These are phyloP conservation scores for Kryptolebias ocellatus DNA, from an alignment of 2,797 vertebrate species.

Conservation along the genomic window DNA sequence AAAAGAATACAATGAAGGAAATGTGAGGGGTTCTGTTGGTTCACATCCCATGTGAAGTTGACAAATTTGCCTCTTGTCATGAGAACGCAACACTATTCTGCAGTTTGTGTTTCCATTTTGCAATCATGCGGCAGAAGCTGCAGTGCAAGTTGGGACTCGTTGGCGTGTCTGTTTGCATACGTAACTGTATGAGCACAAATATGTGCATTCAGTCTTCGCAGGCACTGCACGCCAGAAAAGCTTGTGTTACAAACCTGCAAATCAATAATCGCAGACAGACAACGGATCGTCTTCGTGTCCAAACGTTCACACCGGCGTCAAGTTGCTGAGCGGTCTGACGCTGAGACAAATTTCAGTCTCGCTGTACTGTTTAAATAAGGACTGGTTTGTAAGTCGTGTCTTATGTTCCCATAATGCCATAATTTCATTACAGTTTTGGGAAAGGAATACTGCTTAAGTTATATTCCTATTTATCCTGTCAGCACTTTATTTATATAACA, in stretches of 20 bases:
- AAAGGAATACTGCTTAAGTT: neutral
- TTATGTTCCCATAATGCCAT: neutral
- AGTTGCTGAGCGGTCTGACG: neutral
- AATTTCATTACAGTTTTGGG: neutral
- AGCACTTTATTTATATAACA: neutral
- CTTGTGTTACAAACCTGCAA: conserved; percentile 29
- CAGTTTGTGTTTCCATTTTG: conserved; percentile 30
- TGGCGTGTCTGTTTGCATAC: conserved; percentile 23
- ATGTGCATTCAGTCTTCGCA: conserved; percentile 11
- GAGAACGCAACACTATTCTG: conserved; percentile 31
- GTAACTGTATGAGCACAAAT: conserved; percentile 12
- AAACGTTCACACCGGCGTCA: conserved; percentile 10
- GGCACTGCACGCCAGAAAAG: conserved; percentile 20
- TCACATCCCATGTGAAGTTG: conserved; percentile 11
- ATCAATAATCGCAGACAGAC: conserved; percentile 36
- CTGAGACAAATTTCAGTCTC: conserved; percentile 1
- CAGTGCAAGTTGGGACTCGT: conserved; percentile 54
- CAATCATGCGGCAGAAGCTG: conserved; percentile 34
- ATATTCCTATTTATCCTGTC: neutral
- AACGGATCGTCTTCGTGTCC: conserved; percentile 6
- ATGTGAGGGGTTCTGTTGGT: conserved; percentile 1
- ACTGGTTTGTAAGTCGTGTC: neutral
- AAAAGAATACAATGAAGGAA: conserved; percentile 16
- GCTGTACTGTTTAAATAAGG: conserved; percentile 17
- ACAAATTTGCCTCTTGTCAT: conserved; percentile 18